Conservation (phyloP, 2,888 invertebrate species). For the Rhopalosiphum nymphaeae region DNA sequence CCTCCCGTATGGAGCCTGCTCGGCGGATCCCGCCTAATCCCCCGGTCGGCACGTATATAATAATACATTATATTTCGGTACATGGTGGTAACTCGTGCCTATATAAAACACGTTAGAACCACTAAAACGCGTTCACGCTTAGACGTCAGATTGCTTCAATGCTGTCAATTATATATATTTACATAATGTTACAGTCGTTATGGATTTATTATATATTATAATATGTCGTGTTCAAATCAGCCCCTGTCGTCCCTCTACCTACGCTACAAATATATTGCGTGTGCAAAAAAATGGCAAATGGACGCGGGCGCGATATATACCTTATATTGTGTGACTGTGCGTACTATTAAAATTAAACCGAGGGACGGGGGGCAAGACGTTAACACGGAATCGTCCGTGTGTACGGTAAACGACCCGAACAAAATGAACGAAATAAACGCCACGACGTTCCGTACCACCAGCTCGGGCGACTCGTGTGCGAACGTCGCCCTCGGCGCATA, state of each 20-base stretch:
- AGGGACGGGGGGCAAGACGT: neutral
- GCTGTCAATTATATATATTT: neutral
- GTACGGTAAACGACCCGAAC: neutral
- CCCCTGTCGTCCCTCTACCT: neutral
- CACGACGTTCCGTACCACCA: neutral
- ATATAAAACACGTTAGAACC: neutral
- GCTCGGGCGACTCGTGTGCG: conserved; percentile 25
- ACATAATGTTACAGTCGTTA: neutral
- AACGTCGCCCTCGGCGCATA: conserved; percentile 43
- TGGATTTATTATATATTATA: neutral
- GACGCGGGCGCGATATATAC: neutral
- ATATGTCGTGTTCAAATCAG: neutral
- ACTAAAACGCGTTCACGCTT: neutral
- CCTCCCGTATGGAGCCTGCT: neutral
- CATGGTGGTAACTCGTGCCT: neutral
- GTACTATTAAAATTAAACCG: neutral
- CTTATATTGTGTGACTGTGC: neutral
- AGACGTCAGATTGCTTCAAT: neutral
- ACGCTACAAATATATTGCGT: neutral
- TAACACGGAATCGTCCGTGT: neutral
- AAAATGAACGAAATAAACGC: neutral
- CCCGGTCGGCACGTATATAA: neutral
- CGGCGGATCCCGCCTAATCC: neutral
- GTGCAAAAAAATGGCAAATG: neutral
- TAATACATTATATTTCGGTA: neutral